Evolutionary conservation across 1,140 invertebrate genomes (phyloP).

Genomic region (Drosophila lowei): DNA sequence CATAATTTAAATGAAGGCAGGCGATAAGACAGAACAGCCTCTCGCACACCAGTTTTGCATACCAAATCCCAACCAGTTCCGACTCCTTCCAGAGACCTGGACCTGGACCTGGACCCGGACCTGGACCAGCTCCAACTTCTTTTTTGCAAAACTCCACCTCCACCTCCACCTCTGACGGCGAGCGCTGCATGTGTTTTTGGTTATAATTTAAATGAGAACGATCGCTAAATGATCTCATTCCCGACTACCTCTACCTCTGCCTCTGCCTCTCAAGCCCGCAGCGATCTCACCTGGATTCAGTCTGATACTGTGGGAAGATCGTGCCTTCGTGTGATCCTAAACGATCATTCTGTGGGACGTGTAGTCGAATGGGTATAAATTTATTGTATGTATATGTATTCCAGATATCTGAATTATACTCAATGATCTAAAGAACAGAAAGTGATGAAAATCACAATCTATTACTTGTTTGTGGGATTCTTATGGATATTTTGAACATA

Average conservation of each 20-base stretch:
- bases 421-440: too few species aligned
- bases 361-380: too few species aligned
- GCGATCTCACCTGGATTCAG: too few species aligned
- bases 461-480: too few species aligned
- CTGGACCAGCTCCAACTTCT: background rate
- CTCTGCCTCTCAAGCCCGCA: too few species aligned
- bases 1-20: constrained; percentile 69
- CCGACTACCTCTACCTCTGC: background rate
- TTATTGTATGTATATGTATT: too few species aligned
- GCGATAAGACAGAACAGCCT: constrained; percentile 51
- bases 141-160: background rate
- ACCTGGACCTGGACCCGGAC: background rate
- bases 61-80: constrained; percentile 34
- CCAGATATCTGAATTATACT: too few species aligned
- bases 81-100: constrained; percentile 6
- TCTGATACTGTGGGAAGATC: constrained; percentile 39
- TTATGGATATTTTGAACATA: too few species aligned
- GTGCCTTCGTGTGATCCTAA: background rate
- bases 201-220: constrained; percentile 61
- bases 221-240: constrained; percentile 53
- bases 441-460: too few species aligned
- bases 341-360: constrained; percentile 14
- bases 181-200: constrained; percentile 54
- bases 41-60: constrained; percentile 1
- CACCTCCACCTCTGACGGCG: constrained; percentile 5